Evolutionary conservation across 1,140 invertebrate genomes (phyloP).

Genomic region (Cyphomyrmex costatus): DNA sequence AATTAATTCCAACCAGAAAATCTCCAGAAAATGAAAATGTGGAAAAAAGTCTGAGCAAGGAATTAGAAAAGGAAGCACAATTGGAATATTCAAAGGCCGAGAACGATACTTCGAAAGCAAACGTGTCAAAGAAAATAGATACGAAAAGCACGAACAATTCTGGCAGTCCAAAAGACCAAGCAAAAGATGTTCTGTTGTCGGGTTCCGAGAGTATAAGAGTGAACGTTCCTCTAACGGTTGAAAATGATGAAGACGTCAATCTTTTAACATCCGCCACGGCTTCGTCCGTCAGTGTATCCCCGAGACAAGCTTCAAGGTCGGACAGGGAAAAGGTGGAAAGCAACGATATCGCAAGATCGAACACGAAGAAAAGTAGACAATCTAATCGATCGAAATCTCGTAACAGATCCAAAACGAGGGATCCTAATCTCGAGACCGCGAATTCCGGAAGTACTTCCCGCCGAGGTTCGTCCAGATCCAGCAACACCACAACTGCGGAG

Average conservation of each 20-base stretch:
- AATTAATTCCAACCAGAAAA: conserved; percentile 59
- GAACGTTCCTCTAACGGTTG: conserved; percentile 68
- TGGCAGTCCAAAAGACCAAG: neutral
- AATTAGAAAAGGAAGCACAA: neutral
- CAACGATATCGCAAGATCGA: conserved; percentile 52
- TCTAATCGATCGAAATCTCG: conserved; percentile 58
- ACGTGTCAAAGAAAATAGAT: neutral
- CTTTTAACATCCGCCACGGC: neutral
- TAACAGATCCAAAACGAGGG: conserved; percentile 19
- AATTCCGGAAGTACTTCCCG: conserved; percentile 37
- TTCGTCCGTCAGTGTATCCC: neutral
- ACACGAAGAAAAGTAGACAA: conserved; percentile 18
- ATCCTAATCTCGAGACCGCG: neutral
- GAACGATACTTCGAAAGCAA: conserved; percentile 19
- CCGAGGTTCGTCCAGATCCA: conserved; percentile 71
- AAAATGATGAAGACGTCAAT: conserved; percentile 49
- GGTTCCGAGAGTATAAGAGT: conserved; percentile 75
- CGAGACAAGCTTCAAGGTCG: neutral
- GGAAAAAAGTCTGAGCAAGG: neutral
- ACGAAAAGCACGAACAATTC: conserved; percentile 52
- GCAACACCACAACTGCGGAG: conserved; percentile 35
- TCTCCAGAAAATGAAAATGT: conserved; percentile 36
- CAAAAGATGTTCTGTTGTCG: conserved; percentile 60
- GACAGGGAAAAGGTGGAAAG: conserved; percentile 27
- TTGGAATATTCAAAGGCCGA: neutral